Base-by-base conservation (phyloP, 2,113 vertebrate species). In the Peromyscus maniculatus region DNA sequence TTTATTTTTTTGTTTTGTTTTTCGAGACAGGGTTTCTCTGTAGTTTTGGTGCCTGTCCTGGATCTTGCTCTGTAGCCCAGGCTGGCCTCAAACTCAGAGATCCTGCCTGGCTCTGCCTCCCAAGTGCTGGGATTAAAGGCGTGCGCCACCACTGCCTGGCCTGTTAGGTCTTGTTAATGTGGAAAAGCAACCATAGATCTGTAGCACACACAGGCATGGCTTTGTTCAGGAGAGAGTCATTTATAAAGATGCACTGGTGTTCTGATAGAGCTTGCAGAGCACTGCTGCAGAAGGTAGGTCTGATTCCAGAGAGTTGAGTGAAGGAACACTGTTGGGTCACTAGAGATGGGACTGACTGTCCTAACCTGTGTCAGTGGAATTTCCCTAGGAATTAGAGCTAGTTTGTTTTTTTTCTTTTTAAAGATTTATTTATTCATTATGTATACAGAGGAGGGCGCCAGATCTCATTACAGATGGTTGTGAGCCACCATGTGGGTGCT, bases 261-360 rank as follows among this genome's bases (percentile, higher is more conserved):
- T 49, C 11, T 64, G 69, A 9, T 26, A 31, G 4, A 74, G 59
- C 87, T 79, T 77, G 80, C 24, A 75, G 69, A 36, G 13, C 19
- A 19, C 15, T 93, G 72, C 66, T 26, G 3, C 31, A 74, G 77
- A 74, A 49, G 26, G 28, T 93, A 31, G 16, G 46, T 95, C 57
- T 93, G 49, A 86, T 7, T 22, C n/a, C 77, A 33, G 79, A 17
- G 74, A 80, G 66, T 96, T 77, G 74, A 75, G 66, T 96, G 79
- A 84, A 89, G 46, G 16, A 31, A 49, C 67, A 78, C 91, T 84
- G 43, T 71, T 93, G 49, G 6, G 5, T 66, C 66, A n/a, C 49
- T 92, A 26, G 66, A 89, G 4, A 84, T 74, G 43, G 75, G 86
- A 83, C 8, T 69, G 4, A 83, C 21, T 91, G 78, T 89, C 91